phyloP scores from a whole-genome alignment of 64 coral and sea anemone genomes.

The Pachyseris speciosa region DNA sequence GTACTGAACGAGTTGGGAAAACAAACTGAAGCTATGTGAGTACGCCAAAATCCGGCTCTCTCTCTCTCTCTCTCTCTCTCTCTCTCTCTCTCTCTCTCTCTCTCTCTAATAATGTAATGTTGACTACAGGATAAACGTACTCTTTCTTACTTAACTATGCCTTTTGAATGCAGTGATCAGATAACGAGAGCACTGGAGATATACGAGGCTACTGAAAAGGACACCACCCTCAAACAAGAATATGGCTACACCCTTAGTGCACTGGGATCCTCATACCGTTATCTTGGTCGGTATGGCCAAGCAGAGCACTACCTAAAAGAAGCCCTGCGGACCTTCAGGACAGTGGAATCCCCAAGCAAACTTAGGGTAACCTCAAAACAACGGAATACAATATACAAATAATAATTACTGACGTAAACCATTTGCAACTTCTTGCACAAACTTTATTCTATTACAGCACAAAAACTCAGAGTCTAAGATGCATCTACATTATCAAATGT shows the following conservation, averaged over 20 bases:
- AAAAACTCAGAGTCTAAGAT: no score
- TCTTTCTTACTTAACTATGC: no score
- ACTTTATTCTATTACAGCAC: no score
- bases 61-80: no score
- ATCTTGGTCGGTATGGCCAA: not conserved
- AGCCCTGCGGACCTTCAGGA: not conserved
- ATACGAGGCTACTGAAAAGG: not conserved
- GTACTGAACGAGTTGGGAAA: constrained; percentile 10
- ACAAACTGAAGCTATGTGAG: constrained; percentile 4
- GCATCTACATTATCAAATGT: no score
- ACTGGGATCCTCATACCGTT: constrained; percentile 4
- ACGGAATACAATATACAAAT: no score
- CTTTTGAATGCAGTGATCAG: not conserved
- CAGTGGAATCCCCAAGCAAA: not conserved
- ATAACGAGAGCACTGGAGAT: not conserved
- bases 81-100: no score
- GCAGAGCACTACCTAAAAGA: not conserved
- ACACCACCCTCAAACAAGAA: not conserved
- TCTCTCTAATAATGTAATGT: no score
- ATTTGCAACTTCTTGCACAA: no score
- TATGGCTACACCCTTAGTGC: not conserved
- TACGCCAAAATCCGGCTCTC: no score
- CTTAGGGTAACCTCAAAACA: not conserved
- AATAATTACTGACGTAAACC: no score
- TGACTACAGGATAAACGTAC: no score